A percentile compares a stretch with the other conserved stretches of the same genome.
Conservation (phyloP, 2,888 invertebrate species). For the Eumerus sabulonum region DNA sequence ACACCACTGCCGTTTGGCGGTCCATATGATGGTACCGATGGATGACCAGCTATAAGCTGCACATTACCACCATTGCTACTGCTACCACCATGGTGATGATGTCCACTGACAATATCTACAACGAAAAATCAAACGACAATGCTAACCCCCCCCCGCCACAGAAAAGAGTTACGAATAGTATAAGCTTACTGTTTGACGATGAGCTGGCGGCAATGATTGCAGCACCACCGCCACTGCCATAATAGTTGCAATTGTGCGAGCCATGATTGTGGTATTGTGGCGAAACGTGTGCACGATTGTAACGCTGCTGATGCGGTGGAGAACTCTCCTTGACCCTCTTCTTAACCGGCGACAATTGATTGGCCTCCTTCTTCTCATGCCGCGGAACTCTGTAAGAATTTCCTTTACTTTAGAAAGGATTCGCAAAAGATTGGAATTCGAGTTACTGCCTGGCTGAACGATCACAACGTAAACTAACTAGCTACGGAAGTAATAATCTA, state of each 20-base stretch:
- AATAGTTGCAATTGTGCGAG: constrained; percentile 77
- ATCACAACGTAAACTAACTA: constrained; percentile 46
- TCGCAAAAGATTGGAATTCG: constrained; percentile 51
- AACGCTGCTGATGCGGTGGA: constrained; percentile 84
- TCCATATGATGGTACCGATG: constrained; percentile 70
- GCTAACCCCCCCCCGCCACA: too few relatives aligned
- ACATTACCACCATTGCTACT: constrained; percentile 68
- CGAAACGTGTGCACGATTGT: constrained; percentile 78
- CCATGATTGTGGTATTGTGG: constrained; percentile 77
- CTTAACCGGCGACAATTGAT: constrained; percentile 96
- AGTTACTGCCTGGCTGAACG: constrained; percentile 60
- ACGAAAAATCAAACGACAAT: not conserved
- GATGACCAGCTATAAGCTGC: constrained; percentile 70
- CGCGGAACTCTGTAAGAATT: constrained; percentile 79
- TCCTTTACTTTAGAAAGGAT: constrained; percentile 74
- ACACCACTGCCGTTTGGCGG: constrained; percentile 71
- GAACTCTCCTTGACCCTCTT: constrained; percentile 98
- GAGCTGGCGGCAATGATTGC: constrained; percentile 72
- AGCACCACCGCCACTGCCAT: constrained; percentile 70
- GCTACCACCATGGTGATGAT: constrained; percentile 63
- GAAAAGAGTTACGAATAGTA: too few relatives aligned
- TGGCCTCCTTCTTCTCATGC: constrained; percentile 89
- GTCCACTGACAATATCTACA: constrained; percentile 60
- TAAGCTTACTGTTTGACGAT: constrained; percentile 75
- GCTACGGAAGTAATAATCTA: constrained; percentile 30